These are phyloP conservation scores for Lamellibrachia luymesi DNA, from an alignment of 1,140 invertebrate genomes.

Conservation along the genomic window DNA sequence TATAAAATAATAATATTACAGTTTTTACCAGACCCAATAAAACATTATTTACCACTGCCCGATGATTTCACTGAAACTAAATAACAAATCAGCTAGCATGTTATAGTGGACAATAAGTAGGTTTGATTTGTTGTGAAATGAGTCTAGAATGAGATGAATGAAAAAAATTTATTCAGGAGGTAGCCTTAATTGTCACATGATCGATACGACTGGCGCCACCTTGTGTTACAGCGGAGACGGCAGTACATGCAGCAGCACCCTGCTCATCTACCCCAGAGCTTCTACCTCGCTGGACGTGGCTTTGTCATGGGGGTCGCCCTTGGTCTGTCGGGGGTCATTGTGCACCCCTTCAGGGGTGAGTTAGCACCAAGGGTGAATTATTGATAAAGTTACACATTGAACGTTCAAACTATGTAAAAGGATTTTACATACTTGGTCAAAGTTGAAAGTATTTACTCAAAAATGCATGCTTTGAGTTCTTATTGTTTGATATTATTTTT, in stretches of 20 bases:
- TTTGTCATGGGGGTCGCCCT: slow-evolving; percentile 69
- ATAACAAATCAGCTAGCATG: background rate
- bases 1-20: no score
- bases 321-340: slow-evolving; percentile 69
- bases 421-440: background rate
- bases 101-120: background rate
- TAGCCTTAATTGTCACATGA: background rate
- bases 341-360: slow-evolving; percentile 68
- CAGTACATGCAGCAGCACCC: slow-evolving; percentile 58
- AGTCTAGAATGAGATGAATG: no score
- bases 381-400: background rate
- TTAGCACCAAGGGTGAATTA: background rate
- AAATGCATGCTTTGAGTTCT: background rate
- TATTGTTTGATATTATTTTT: background rate
- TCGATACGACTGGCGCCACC: background rate
- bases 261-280: slow-evolving; percentile 63
- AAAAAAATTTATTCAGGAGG: background rate
- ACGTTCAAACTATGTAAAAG: background rate
- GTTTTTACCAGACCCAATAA: no score
- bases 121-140: background rate
- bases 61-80: no score
- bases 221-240: slow-evolving; percentile 54
- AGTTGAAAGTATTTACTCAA: background rate
- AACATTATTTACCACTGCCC: no score
- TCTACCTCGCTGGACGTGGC: slow-evolving; percentile 61